Percentiles rank a stretch among this genome's conserved stretches.
Conservation (phyloP, 2,113 vertebrate species). For the Otocyon megalotis region DNA sequence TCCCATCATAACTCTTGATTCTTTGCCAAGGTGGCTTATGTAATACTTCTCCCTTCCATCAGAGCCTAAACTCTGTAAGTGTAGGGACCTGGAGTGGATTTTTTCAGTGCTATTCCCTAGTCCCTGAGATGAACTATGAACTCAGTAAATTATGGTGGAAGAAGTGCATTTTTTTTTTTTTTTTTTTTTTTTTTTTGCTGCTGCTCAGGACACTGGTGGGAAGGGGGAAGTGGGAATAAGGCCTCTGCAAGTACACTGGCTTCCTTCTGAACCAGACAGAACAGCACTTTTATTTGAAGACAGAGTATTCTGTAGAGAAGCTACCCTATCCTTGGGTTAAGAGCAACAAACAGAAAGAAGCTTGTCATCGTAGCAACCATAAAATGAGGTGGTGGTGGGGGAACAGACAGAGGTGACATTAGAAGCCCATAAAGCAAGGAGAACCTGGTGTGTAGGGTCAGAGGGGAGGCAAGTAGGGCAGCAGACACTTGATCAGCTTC, state of each 20-base stretch:
- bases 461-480: slow-evolving; percentile 55
- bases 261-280: not conserved
- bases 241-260: not conserved
- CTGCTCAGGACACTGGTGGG: not conserved
- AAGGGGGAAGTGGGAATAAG: not conserved
- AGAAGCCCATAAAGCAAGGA: slow-evolving; percentile 67
- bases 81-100: not conserved
- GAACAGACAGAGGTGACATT: slow-evolving; percentile 45
- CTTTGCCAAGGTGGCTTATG: not conserved
- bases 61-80: not conserved
- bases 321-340: slow-evolving; percentile 53
- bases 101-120: not conserved
- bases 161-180: not conserved
- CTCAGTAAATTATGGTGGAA: not conserved
- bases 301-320: not conserved
- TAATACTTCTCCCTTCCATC: not conserved
- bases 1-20: not conserved
- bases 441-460: slow-evolving; percentile 43
- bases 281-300: not conserved
- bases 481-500: slow-evolving; percentile 74
- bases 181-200: not conserved
- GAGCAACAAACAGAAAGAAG: slow-evolving; percentile 63
- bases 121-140: not conserved
- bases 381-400: slow-evolving; percentile 20
- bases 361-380: slow-evolving; percentile 45